These are phyloP conservation scores for Pelecanoides urinatrix DNA, from an alignment of 2,113 vertebrate species.

Conservation along the genomic window DNA sequence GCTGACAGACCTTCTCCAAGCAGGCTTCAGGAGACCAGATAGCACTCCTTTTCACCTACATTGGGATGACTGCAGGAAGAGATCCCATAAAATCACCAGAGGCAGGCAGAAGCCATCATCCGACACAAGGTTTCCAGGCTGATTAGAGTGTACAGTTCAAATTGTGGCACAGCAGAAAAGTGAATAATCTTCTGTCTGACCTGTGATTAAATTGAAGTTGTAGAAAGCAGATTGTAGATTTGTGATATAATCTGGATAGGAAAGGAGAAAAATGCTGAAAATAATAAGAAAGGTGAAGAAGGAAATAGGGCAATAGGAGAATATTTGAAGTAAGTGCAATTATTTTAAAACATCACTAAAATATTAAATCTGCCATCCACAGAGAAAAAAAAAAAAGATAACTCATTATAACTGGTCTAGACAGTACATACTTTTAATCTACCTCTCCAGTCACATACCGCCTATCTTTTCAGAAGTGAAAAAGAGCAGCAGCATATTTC, in stretches of 20 bases:
- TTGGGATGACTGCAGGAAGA: neutral
- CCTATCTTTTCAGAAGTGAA: neutral
- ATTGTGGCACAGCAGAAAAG: neutral
- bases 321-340: neutral
- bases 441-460: neutral
- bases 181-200: neutral
- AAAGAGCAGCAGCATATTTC: neutral
- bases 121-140: neutral
- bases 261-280: neutral
- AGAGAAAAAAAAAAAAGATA: neutral
- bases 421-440: neutral
- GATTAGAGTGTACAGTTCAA: neutral
- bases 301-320: neutral
- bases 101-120: neutral
- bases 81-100: neutral
- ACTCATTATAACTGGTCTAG: neutral
- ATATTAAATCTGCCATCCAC: neutral
- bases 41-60: neutral
- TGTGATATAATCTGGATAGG: neutral
- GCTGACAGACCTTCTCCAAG: neutral
- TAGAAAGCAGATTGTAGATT: neutral
- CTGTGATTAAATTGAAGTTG: neutral
- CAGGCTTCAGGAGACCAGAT: neutral
- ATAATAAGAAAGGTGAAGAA: neutral
- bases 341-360: neutral